These are phyloP conservation scores for Ceramica pisi DNA, from an alignment of 2,888 invertebrate genomes.

Conservation along the genomic window DNA sequence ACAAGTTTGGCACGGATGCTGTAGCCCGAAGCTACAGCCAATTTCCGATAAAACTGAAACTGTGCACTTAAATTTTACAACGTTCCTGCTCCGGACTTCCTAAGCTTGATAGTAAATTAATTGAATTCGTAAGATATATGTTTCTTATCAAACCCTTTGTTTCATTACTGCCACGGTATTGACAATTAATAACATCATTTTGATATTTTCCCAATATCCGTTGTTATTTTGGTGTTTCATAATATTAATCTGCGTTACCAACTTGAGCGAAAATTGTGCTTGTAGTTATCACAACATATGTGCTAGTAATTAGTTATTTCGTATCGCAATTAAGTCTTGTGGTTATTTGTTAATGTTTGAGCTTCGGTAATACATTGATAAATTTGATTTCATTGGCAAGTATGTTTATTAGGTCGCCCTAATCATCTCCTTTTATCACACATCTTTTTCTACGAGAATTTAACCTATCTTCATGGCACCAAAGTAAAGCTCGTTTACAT, in stretches of 20 bases:
- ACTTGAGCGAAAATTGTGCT: slow-evolving; percentile 8
- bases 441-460: not conserved
- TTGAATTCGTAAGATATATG: slow-evolving; percentile 23
- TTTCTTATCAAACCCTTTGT: slow-evolving; percentile 20
- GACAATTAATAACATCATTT: slow-evolving; percentile 25
- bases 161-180: slow-evolving; percentile 27
- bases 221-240: slow-evolving; percentile 27
- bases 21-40: slow-evolving; percentile 41
- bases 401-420: not conserved
- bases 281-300: slow-evolving; percentile 18
- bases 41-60: slow-evolving; percentile 59
- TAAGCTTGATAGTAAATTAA: slow-evolving; percentile 39
- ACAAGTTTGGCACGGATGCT: slow-evolving; percentile 48
- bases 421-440: too few relatives aligned
- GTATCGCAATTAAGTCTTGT: slow-evolving; percentile 14
- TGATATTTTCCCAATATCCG: slow-evolving; percentile 43
- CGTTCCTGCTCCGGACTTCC: slow-evolving; percentile 16
- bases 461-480: not conserved
- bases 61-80: slow-evolving; percentile 53
- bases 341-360: not conserved
- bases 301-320: slow-evolving; percentile 19
- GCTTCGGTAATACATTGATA: not conserved
- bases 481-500: not conserved
- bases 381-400: not conserved
- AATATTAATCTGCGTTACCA: slow-evolving; percentile 20